Conservation (phyloP, 2,888 invertebrate genomes). For the Noctua janthe region DNA sequence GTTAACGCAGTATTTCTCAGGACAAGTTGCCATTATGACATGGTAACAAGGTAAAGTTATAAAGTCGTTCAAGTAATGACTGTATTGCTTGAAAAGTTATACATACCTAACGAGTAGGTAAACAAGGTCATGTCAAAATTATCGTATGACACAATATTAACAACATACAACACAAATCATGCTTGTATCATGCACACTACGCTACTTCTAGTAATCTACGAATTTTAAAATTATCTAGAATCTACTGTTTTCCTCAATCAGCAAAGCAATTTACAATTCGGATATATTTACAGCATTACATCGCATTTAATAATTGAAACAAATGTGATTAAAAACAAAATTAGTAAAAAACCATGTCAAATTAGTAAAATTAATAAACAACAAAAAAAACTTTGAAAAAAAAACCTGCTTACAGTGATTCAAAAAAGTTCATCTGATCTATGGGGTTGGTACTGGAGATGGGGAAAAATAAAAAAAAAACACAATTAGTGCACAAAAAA, state of each 20-base stretch:
- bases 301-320: constrained; percentile 8
- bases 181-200: constrained; percentile 57
- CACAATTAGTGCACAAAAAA: constrained; percentile 81
- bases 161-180: constrained; percentile 44
- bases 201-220: constrained; percentile 23
- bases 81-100: background rate
- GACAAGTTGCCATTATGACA: background rate
- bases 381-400: constrained; percentile 69
- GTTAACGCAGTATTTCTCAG: background rate
- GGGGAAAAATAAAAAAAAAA: constrained; percentile 81
- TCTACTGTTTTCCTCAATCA: background rate
- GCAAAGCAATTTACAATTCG: constrained; percentile 46
- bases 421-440: constrained; percentile 91
- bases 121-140: background rate
- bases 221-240: background rate
- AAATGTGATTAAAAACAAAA: constrained; percentile 49
- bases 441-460: constrained; percentile 89
- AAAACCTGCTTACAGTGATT: constrained; percentile 88
- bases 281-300: constrained; percentile 27
- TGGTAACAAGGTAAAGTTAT: background rate
- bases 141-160: background rate
- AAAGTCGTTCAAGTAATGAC: background rate
- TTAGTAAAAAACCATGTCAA: constrained; percentile 66
- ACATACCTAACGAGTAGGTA: background rate
- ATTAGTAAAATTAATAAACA: constrained; percentile 66